Evolutionary conservation across 2,113 vertebrate genomes (phyloP).

Genomic region (Tichodroma muraria): DNA sequence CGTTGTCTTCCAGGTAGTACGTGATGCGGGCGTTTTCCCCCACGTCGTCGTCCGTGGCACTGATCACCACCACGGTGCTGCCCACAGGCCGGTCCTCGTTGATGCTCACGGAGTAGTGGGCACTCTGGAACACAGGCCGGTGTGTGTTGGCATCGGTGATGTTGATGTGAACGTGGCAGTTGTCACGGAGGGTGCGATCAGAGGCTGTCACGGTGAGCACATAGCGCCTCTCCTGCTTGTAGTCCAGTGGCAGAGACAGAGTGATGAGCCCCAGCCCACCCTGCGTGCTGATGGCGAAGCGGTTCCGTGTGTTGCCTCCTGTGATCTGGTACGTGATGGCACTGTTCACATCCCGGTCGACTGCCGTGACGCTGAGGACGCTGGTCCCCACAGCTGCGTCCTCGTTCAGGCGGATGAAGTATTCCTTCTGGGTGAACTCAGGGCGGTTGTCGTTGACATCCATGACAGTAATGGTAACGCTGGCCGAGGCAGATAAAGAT

Average conservation of each 20-base stretch:
- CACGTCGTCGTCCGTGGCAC: slow-evolving; percentile 93
- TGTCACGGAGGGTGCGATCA: slow-evolving; percentile 92
- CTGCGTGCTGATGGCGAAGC: slow-evolving; percentile 94
- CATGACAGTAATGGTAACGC: slow-evolving; percentile 93
- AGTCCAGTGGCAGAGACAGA: slow-evolving; percentile 90
- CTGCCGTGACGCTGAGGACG: slow-evolving; percentile 87
- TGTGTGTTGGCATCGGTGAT: slow-evolving; percentile 98
- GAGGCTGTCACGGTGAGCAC: slow-evolving; percentile 92
- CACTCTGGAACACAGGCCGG: slow-evolving; percentile 93
- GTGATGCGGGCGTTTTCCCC: slow-evolving; percentile 95
- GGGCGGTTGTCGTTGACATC: slow-evolving; percentile 97
- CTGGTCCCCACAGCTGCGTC: slow-evolving; percentile 91
- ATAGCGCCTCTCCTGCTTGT: slow-evolving; percentile 96
- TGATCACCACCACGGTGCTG: slow-evolving; percentile 94
- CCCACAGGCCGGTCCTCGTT: slow-evolving; percentile 90
- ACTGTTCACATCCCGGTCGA: slow-evolving; percentile 94
- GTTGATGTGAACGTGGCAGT: slow-evolving; percentile 93
- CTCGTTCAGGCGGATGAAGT: slow-evolving; percentile 91
- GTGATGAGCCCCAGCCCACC: slow-evolving; percentile 88
- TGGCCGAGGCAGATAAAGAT: slow-evolving; percentile 89
- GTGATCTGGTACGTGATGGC: slow-evolving; percentile 97
- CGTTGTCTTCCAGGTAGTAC: slow-evolving; percentile 91
- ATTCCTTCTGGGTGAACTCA: slow-evolving; percentile 92
- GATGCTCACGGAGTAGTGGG: slow-evolving; percentile 92
- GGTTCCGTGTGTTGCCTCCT: slow-evolving; percentile 93